These are phyloP conservation scores for Hippocampus abdominalis DNA, from an alignment of 2,113 vertebrate species.

Conservation along the genomic window DNA sequence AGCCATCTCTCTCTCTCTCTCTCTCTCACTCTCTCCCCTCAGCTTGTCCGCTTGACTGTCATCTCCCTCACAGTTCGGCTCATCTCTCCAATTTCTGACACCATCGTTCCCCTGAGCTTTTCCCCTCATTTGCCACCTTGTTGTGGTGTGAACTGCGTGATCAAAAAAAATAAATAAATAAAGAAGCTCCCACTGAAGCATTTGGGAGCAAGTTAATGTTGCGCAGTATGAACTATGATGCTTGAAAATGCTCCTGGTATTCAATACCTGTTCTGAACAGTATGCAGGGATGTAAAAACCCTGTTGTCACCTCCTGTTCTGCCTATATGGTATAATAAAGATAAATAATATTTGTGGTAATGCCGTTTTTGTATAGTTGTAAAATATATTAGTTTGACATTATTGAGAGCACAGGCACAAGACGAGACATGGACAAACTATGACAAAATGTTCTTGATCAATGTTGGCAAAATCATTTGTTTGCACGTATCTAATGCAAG, in stretches of 20 bases:
- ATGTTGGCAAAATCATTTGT: background rate
- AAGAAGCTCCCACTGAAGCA: too few relatives aligned
- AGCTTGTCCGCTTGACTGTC: background rate
- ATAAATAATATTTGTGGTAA: too few relatives aligned
- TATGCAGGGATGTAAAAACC: too few relatives aligned
- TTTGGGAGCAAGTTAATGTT: background rate
- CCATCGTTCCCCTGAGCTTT: background rate
- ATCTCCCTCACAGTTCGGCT: background rate
- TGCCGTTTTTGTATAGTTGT: too few relatives aligned
- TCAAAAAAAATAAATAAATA: too few relatives aligned
- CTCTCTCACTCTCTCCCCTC: too few relatives aligned
- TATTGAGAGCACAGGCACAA: background rate
- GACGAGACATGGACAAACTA: background rate
- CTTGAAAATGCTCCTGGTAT: background rate
- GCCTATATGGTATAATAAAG: background rate
- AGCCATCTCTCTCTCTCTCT: background rate
- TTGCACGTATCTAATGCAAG: too few relatives aligned
- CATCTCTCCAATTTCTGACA: constrained; percentile 9
- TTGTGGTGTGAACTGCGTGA: background rate
- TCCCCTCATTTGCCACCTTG: background rate
- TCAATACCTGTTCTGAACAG: too few relatives aligned
- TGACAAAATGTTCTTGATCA: background rate
- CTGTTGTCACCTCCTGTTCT: background rate
- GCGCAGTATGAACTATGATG: background rate
- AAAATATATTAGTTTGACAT: too few relatives aligned